Base-by-base conservation (phyloP, 2,797 vertebrate genomes). In the Lepus oiostolus region DNA sequence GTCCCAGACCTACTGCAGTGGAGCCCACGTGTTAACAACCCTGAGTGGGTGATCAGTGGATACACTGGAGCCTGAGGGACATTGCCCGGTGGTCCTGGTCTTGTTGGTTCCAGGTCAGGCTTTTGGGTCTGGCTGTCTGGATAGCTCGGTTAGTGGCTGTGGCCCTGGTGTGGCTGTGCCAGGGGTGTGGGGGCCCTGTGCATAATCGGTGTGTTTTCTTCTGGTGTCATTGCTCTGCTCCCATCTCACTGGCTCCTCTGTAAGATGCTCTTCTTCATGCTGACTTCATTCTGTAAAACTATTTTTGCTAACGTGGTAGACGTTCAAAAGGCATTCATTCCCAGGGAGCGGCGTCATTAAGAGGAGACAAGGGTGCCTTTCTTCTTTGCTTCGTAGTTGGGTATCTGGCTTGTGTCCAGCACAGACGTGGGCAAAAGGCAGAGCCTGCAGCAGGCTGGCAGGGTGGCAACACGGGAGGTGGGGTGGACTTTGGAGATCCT, bases 381-480 rank as follows among this genome's bases (percentile, higher is more conserved):
- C 16, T 32, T 30, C 30, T 42, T 4, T 7, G 38, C 50, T 65
- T n/a, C 4, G 12, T 21, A 30, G 60, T 30, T 24, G n/a, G 42
- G 42, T 58, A 11, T 26, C 58, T 19, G 6, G 32, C 5, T 16
- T 0, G 14, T 19, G 47, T 38, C 17, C 2, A 2, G 5, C 50
- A 21, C 35, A 24, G 14, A 17, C 9, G 1, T 10, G 52, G 50
- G 67, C 13, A 21, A 22, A 83, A 84, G 12, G 7, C 60, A 86
- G 19, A 54, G 30, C 47, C 65, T 8, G 32, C 26, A 5, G 30
- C n/a, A 54, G 10, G 26, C 35, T 10, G 17, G 10, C 16, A 32
- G 17, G 2, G 9, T 5, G 30, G 4, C 5, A 17, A 5, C 0
- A n/a, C 0, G 0, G 3, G 17, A 35, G 50, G 28, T 3, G 21